Base-by-base conservation (phyloP, 2,888 invertebrate genomes). In the Oegoconia quadripuncta region DNA sequence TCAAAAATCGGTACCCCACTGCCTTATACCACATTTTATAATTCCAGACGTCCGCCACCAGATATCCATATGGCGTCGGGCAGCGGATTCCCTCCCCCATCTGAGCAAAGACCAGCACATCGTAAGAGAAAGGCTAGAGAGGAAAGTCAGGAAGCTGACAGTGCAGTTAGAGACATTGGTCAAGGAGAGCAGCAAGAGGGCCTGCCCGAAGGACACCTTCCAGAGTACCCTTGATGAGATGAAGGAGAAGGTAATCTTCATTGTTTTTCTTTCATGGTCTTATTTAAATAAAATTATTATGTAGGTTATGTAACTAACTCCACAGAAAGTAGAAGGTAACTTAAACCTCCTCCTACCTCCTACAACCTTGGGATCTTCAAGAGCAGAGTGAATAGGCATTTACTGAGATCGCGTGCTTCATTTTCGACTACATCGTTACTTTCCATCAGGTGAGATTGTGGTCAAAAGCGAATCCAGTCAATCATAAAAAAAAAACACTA, bases 51-150 rank as follows among this genome's bases (percentile, higher is more conserved):
- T 97, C 13, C 90, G 93, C 14, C 92, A 95, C 36, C 96, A 96
- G 74, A 95, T 97, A 12, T 92, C 92, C 26, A 93, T 95, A 44
- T 97, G 97, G 97, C 91, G 93, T 59, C 90, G 92, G 37, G 93
- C 92, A 0, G 93, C 91, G 0, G 93, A 93, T 5, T 94, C 94
- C 0, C 81, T 97, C 1, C 93, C 95, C 0, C 92, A 93, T 18
- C 92, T 95, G 59, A 94, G 95, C 34, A 92, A 93, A 60, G 96
- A 97, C 59, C 95, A 96, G 51, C 92, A 92, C 44, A 76, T 93
- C 1, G 96, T 97, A 1, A 89, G 93, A 15, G 92, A 92, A 36
- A 90, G 95, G 0, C 74, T 97, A 18, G 80, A 92, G 54, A 90
- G 91, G 55, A 94, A 94, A 66, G 92, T 94, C 0, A 88, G 88